phyloP scores from a whole-genome alignment of 2,797 vertebrate species.

The Mus caroli region DNA sequence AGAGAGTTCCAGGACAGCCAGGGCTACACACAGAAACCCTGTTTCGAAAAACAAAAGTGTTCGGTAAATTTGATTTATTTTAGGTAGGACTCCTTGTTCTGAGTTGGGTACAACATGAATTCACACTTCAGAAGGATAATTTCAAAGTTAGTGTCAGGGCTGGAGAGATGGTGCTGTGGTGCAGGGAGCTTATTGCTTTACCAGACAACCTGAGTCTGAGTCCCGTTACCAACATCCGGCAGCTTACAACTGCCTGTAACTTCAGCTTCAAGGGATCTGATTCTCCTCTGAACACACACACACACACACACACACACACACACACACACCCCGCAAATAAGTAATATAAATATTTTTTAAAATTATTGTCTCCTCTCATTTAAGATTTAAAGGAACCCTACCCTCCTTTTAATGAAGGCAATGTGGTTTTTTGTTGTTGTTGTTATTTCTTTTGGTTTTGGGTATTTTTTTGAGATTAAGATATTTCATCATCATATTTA shows the following conservation, averaged over 20 bases:
- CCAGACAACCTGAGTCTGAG: neutral
- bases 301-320: neutral
- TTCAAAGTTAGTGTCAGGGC: neutral
- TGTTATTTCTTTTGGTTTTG: neutral
- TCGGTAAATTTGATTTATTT: conserved; percentile 5
- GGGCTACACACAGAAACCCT: neutral
- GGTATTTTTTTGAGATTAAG: neutral
- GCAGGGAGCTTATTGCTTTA: neutral
- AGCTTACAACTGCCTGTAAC: neutral
- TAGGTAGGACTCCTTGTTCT: neutral
- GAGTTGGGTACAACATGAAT: conserved; percentile 17
- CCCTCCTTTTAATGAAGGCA: neutral
- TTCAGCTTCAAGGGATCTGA: neutral
- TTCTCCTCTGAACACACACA: neutral
- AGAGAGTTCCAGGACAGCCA: neutral
- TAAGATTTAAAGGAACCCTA: conserved; percentile 22
- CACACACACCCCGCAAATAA: neutral
- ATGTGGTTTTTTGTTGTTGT: neutral
- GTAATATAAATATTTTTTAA: neutral
- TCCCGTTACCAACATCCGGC: neutral
- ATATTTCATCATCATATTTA: neutral
- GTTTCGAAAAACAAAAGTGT: neutral
- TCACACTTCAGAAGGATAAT: neutral
- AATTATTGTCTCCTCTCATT: neutral
- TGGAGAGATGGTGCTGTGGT: neutral